phyloP scores from a whole-genome alignment of 2,888 invertebrate species.

The Tetragnatha montana region DNA sequence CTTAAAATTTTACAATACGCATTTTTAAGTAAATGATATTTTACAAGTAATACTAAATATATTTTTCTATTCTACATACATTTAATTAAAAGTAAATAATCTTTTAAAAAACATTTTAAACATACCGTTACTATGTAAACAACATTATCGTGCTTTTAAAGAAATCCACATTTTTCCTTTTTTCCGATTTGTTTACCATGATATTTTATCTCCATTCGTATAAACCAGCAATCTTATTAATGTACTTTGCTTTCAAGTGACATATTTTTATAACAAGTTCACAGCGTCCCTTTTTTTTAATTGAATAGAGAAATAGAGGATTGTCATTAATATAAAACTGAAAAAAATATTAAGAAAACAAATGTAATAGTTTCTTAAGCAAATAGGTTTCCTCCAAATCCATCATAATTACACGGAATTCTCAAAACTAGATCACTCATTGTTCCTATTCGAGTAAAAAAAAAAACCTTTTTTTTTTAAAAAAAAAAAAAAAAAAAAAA shows the following conservation, averaged over 20 bases:
- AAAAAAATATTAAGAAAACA: background rate
- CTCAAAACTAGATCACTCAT: conserved; percentile 29
- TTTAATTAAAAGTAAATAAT: too few species aligned
- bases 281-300: background rate
- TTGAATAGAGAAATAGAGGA: background rate
- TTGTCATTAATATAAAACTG: background rate
- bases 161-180: too few species aligned
- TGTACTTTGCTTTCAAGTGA: background rate
- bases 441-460: conserved; percentile 9
- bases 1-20: too few species aligned
- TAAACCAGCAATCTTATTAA: background rate
- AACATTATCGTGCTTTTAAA: too few species aligned
- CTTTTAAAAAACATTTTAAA: too few species aligned
- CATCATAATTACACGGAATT: background rate
- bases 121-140: too few species aligned
- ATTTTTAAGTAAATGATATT: too few species aligned
- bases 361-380: background rate
- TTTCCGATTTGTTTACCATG: too few species aligned
- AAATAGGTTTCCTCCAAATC: background rate
- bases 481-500: too few species aligned
- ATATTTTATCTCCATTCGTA: too few species aligned
- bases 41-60: too few species aligned
- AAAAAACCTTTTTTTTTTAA: background rate
- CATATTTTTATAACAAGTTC: background rate
- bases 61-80: too few species aligned